Conservation (phyloP, 2,113 vertebrate genomes). For the Otis tarda region DNA sequence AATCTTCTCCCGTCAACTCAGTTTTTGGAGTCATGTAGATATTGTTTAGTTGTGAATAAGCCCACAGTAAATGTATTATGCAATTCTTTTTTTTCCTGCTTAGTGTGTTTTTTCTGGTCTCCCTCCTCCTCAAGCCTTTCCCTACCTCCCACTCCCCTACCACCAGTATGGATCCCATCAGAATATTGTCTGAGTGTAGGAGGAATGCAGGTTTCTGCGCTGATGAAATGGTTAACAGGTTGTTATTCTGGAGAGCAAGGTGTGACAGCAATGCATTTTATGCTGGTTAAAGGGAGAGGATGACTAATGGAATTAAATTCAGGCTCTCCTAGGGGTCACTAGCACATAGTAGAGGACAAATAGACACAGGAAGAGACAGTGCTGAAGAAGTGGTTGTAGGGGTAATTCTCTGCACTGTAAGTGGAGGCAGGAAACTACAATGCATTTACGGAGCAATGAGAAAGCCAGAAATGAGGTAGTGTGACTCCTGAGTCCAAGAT, state of each 20-base stretch:
- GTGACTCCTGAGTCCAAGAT: rapidly evolving
- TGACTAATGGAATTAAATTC: not conserved
- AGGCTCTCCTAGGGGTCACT: not conserved
- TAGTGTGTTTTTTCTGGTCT: not conserved
- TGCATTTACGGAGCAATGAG: not conserved
- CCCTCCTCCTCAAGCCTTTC: not conserved
- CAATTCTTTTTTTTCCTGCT: not conserved
- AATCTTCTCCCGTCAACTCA: not conserved
- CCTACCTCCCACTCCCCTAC: too few relatives aligned
- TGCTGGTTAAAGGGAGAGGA: not conserved
- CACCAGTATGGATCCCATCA: not conserved
- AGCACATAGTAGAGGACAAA: not conserved
- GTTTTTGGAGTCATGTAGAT: not conserved
- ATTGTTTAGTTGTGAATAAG: not conserved
- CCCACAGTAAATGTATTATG: not conserved
- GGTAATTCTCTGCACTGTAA: not conserved
- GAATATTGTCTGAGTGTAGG: too few relatives aligned
- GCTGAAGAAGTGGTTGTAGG: not conserved
- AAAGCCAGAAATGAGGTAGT: not conserved
- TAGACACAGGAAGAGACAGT: not conserved
- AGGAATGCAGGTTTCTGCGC: not conserved
- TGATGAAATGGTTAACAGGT: not conserved
- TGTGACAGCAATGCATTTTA: not conserved
- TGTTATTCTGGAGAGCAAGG: not conserved
- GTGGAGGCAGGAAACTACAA: not conserved